A percentile compares a stretch with the other conserved stretches of the same genome.
These are phyloP conservation scores for Temnopleurus reevesii DNA, from an alignment of 53 echinoderm and acorn worm genomes.

Conservation along the genomic window DNA sequence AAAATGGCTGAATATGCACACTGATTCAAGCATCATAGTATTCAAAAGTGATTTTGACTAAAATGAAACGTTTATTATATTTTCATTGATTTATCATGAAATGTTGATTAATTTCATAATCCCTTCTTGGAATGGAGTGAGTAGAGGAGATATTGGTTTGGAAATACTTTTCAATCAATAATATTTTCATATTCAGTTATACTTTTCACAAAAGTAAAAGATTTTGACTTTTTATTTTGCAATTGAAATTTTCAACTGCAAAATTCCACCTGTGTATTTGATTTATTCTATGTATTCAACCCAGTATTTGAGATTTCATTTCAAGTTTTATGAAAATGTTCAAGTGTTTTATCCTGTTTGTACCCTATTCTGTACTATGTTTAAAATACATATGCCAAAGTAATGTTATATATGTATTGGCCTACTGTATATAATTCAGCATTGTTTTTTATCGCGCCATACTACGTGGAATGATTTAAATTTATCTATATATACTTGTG, in stretches of 20 bases:
- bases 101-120: too few species aligned
- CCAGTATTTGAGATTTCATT: neutral
- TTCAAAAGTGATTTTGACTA: too few species aligned
- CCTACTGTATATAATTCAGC: constrained; percentile 49
- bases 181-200: too few species aligned
- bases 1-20: too few species aligned
- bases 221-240: neutral
- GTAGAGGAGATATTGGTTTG: too few species aligned
- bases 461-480: neutral
- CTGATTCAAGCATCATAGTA: too few species aligned
- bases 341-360: neutral
- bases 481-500: neutral
- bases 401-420: constrained; percentile 38
- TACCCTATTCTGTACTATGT: constrained; percentile 11
- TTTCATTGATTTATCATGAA: too few species aligned
- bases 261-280: neutral
- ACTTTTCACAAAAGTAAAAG: neutral
- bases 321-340: neutral
- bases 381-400: constrained; percentile 49
- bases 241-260: neutral
- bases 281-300: constrained; percentile 1
- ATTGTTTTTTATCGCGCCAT: neutral
- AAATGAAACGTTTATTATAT: too few species aligned
- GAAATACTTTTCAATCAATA: too few species aligned
- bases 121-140: too few species aligned